phyloP scores from a whole-genome alignment of 1,140 invertebrate genomes.

The Scaptomyza pallida region DNA sequence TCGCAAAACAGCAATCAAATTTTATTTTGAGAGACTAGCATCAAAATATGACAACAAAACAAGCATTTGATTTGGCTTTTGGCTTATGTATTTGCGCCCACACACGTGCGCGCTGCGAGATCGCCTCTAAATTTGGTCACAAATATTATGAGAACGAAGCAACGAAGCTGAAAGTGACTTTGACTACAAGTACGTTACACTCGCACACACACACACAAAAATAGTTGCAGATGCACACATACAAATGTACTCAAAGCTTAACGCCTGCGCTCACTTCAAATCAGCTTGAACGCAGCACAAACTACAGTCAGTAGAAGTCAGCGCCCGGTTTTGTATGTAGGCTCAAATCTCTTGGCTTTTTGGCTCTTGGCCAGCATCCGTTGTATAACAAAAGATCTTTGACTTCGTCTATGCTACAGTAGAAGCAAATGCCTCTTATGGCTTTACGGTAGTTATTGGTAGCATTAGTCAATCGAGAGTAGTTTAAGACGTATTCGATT shows the following conservation, averaged over 20 bases:
- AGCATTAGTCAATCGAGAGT: constrained; percentile 34
- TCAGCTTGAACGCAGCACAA: constrained; percentile 65
- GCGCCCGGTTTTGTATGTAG: constrained; percentile 42
- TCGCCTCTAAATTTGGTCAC: constrained; percentile 74
- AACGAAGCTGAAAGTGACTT: constrained; percentile 80
- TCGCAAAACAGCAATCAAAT: constrained; percentile 28
- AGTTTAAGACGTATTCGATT: constrained; percentile 2
- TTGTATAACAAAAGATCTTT: constrained; percentile 40
- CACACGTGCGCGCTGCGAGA: constrained; percentile 54
- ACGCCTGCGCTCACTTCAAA: constrained; percentile 70
- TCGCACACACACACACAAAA: constrained; percentile 27
- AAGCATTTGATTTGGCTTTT: constrained; percentile 39
- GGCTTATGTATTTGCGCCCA: constrained; percentile 51
- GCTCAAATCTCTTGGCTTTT: constrained; percentile 36
- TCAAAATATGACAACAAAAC: constrained; percentile 55
- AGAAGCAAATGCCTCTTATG: constrained; percentile 49
- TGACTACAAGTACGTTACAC: constrained; percentile 74
- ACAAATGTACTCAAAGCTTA: constrained; percentile 38
- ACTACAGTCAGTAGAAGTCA: constrained; percentile 45
- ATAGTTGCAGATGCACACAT: constrained; percentile 6
- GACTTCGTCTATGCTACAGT: constrained; percentile 55
- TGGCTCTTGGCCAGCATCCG: constrained; percentile 56
- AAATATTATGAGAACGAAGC: constrained; percentile 72
- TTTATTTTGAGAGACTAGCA: constrained; percentile 1
- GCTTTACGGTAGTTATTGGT: constrained; percentile 59